Conservation (phyloP, 2,888 invertebrate species). For the Campoletis raptor region DNA sequence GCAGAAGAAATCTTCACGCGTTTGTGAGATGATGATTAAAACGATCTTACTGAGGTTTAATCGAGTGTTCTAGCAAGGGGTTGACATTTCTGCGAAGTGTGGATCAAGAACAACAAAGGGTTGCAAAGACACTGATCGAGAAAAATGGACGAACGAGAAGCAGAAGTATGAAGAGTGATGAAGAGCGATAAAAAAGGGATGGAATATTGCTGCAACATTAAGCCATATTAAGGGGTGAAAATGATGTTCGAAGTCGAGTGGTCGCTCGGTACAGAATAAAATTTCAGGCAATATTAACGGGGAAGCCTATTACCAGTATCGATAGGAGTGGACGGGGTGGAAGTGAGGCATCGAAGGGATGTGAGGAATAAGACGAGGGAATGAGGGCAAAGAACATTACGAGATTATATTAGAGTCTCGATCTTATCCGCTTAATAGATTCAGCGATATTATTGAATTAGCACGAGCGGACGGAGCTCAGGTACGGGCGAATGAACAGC, state of each 20-base stretch:
- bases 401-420: constrained; percentile 76
- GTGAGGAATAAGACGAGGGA: constrained; percentile 30
- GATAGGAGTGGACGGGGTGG: constrained; percentile 6
- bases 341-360: constrained; percentile 28
- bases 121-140: neutral
- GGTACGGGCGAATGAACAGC: constrained; percentile 57
- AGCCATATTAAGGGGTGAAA: constrained; percentile 29
- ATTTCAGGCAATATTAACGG: constrained; percentile 69
- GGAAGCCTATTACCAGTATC: constrained; percentile 70
- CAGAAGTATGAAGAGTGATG: constrained; percentile 8
- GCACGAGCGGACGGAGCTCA: constrained; percentile 74
- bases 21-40: neutral
- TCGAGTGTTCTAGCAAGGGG: neutral
- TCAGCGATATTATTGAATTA: constrained; percentile 81
- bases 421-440: constrained; percentile 80
- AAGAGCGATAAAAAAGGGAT: constrained; percentile 15
- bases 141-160: neutral
- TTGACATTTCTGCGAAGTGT: neutral
- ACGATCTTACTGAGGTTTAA: neutral
- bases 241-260: constrained; percentile 40
- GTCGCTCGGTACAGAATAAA: constrained; percentile 65
- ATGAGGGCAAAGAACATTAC: constrained; percentile 74
- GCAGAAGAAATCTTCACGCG: neutral
- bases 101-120: neutral
- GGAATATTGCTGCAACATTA: constrained; percentile 38